Evolutionary conservation across 2,888 invertebrate species (phyloP), one percentile per base, ranked within the genome.

Genomic region (Cheilosia soror): DNA sequence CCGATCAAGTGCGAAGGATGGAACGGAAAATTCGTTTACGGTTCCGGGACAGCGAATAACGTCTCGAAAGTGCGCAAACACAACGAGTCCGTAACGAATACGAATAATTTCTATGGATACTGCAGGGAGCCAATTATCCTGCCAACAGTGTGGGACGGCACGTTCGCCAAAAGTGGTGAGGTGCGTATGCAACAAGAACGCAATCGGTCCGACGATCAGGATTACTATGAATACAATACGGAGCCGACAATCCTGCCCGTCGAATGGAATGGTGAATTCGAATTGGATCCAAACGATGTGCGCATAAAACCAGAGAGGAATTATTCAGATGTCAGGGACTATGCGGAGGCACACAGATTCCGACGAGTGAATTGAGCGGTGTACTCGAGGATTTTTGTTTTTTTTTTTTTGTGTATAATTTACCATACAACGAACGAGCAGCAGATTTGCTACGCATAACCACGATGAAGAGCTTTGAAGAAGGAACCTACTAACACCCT

Each of bases 1-100:
- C 92, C 91, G 71, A 92, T 92, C 77, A 92, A 92, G 87, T 91
- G 91, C 81, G 92, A 92, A 87, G 92, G 92, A 51, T 92, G 92
- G 92, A 91, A 92, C 87, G 92, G 92, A 2, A 91, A 90, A 84
- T 92, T 92, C 71, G 83, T 89, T 0, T 91, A 90, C 82, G 89
- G 89, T 37, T 88, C 88, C n/a, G 91, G 91, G 1, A 87, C 89
- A 5, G 87, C 90, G 1, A 91, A 91, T 63, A 90, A 91, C 49
- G 91, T 91, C 1, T 91, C 91, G 15, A 90, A 90, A 88, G 89
- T 91, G 47, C 90, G 91, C 0, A 90, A 91, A 7, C 89, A 91
- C 37, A 92, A 92, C 87, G 90, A 90, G 69, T 90, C 90, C 78
- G 88, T 90, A 37, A 92, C 92, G 51, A 89, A 92, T 55, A 89